These are phyloP conservation scores for Mirza zaza DNA, from an alignment of 2,113 vertebrate species.

Conservation along the genomic window DNA sequence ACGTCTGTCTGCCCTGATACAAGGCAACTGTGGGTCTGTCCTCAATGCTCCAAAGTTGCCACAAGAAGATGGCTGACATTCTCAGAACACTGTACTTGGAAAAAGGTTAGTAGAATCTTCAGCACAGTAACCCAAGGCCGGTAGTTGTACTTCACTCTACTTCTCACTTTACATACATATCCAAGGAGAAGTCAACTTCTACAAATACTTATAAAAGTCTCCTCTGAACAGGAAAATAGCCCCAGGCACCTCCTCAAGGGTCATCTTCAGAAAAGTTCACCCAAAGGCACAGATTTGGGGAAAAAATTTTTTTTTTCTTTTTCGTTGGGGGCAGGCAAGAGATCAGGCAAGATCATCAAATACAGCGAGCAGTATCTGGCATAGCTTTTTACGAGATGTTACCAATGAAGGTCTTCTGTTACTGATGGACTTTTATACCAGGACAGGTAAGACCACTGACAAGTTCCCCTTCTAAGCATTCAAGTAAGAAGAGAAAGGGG, in stretches of 20 bases:
- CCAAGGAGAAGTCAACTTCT: not conserved
- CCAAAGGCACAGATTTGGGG: not conserved
- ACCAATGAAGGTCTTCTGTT: not conserved
- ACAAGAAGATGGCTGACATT: not conserved
- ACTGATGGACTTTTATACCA: not conserved
- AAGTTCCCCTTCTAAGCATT: not conserved
- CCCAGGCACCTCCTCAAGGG: not conserved
- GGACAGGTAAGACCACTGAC: not conserved
- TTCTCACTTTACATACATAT: not conserved
- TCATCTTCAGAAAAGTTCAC: not conserved
- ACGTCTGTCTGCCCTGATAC: not conserved
- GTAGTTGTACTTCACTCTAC: not conserved
- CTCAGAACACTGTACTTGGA: not conserved
- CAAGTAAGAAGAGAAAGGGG: not conserved
- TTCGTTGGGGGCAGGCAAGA: not conserved
- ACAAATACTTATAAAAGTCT: not conserved
- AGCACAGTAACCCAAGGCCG: not conserved
- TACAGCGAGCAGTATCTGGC: not conserved
- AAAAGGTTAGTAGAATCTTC: not conserved
- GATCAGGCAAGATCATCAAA: not conserved
- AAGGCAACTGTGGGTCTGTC: not conserved
- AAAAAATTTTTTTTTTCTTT: not conserved
- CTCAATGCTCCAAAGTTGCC: not conserved
- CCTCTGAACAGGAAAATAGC: not conserved
- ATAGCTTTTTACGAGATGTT: not conserved